A percentile compares a stretch with the other conserved stretches of the same genome.
Evolutionary conservation across 2,888 invertebrate genomes (phyloP).

Genomic region (Criorhina ranunculi): DNA sequence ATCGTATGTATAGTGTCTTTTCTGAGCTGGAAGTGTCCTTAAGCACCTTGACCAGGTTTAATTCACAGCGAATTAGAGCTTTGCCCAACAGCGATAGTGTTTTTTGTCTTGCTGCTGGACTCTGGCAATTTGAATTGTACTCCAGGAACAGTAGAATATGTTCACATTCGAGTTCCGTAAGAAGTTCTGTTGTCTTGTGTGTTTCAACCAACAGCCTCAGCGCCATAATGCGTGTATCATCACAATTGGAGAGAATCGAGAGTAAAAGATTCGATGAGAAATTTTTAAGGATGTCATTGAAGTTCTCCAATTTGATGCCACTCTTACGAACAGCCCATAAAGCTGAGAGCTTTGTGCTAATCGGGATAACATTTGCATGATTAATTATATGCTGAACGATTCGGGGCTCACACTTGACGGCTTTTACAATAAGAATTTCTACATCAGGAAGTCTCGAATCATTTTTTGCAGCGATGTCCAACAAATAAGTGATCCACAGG

Average conservation of each 20-base stretch:
- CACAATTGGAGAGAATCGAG: conserved; percentile 85
- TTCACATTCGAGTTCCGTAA: conserved; percentile 87
- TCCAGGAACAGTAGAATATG: conserved; percentile 87
- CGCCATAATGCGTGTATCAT: conserved; percentile 88
- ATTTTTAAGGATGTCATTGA: conserved; percentile 85
- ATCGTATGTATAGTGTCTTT: conserved; percentile 83
- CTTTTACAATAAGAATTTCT: conserved; percentile 81
- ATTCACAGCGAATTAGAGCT: conserved; percentile 85
- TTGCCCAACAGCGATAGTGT: conserved; percentile 90
- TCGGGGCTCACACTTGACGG: conserved; percentile 80
- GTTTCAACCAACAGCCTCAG: conserved; percentile 90
- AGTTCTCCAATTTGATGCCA: conserved; percentile 81
- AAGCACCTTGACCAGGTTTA: conserved; percentile 82
- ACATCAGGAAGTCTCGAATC: conserved; percentile 79
- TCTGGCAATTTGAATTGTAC: conserved; percentile 89
- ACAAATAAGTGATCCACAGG: conserved; percentile 85
- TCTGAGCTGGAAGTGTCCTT: conserved; percentile 77
- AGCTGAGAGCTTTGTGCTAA: conserved; percentile 82
- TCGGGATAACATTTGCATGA: conserved; percentile 77
- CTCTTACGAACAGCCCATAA: conserved; percentile 84
- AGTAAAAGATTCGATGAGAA: conserved; percentile 84
- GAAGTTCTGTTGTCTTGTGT: conserved; percentile 89
- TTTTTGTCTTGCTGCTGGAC: conserved; percentile 89
- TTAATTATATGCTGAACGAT: conserved; percentile 79
- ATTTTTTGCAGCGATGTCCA: conserved; percentile 77